Conservation (phyloP, 2,113 vertebrate species). For the Oreochromis aureus region DNA sequence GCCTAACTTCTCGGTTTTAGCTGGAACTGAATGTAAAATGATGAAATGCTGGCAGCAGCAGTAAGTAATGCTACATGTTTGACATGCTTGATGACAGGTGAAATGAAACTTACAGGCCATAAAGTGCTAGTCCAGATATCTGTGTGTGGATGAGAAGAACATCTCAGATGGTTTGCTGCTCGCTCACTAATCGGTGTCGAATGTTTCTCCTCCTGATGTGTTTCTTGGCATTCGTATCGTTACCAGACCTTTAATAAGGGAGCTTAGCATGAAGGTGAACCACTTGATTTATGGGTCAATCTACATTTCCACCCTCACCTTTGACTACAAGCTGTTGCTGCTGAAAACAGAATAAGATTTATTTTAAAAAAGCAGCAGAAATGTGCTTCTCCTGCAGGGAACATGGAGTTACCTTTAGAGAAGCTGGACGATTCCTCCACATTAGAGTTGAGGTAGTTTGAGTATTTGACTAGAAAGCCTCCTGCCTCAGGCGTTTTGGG, state of each 20-base stretch:
- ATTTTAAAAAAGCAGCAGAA: not conserved
- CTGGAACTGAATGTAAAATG: not conserved
- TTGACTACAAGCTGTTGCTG: not conserved
- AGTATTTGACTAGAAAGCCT: not conserved
- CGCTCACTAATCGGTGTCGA: fast-evolving
- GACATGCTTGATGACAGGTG: not conserved
- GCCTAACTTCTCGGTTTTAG: not conserved
- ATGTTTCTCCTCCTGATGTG: not conserved
- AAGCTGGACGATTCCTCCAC: not conserved
- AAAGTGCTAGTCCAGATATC: not conserved
- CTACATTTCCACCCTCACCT: not conserved
- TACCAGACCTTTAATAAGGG: not conserved
- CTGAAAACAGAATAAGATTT: not conserved
- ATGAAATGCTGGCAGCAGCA: not conserved
- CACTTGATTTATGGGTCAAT: not conserved
- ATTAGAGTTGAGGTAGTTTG: not conserved
- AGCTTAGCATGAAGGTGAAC: not conserved
- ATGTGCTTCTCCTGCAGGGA: not conserved
- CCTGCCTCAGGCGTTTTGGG: not conserved
- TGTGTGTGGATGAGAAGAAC: not conserved
- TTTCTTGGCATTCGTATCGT: not conserved
- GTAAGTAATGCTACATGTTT: not conserved
- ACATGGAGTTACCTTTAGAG: not conserved
- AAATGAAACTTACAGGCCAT: not conserved
- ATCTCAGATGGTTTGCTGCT: not conserved